Evolutionary conservation across 2,888 invertebrate species (phyloP).

Genomic region (Lepidochrysops patricia): DNA sequence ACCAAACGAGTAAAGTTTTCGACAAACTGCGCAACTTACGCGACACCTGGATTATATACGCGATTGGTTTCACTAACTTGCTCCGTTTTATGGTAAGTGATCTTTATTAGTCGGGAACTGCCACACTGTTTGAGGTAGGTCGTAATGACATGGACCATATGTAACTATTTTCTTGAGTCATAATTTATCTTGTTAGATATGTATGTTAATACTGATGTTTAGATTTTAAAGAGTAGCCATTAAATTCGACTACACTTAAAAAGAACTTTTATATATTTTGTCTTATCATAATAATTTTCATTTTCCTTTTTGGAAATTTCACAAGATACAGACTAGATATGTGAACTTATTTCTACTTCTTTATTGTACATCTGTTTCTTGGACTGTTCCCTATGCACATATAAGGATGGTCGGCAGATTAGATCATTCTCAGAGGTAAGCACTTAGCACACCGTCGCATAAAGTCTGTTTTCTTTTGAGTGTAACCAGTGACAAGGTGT

Average conservation of each 20-base stretch:
- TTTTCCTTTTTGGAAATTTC: too few relatives aligned
- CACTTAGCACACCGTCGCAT: not conserved
- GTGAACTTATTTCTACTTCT: not conserved
- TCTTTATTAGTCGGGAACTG: not conserved
- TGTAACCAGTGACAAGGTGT: too few relatives aligned
- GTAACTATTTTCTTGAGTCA: too few relatives aligned
- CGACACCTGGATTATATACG: constrained; percentile 16
- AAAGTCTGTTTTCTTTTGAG: not conserved
- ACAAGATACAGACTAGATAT: not conserved
- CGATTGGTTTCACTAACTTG: constrained; percentile 11
- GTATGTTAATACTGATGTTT: too few relatives aligned
- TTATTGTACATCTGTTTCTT: not conserved
- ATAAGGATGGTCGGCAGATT: not conserved
- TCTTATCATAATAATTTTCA: too few relatives aligned
- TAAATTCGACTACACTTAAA: too few relatives aligned
- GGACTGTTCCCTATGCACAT: not conserved
- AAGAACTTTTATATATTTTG: too few relatives aligned
- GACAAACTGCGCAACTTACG: constrained; percentile 20
- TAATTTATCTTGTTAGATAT: too few relatives aligned
- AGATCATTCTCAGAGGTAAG: not conserved
- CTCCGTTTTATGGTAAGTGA: constrained; percentile 5
- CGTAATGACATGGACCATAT: too few relatives aligned
- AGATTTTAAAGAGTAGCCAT: too few relatives aligned
- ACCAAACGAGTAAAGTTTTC: constrained; percentile 21
- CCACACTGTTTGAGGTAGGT: not conserved